phyloP scores from a whole-genome alignment of 1,140 invertebrate genomes.

The Drosophila pseudoobscura region DNA sequence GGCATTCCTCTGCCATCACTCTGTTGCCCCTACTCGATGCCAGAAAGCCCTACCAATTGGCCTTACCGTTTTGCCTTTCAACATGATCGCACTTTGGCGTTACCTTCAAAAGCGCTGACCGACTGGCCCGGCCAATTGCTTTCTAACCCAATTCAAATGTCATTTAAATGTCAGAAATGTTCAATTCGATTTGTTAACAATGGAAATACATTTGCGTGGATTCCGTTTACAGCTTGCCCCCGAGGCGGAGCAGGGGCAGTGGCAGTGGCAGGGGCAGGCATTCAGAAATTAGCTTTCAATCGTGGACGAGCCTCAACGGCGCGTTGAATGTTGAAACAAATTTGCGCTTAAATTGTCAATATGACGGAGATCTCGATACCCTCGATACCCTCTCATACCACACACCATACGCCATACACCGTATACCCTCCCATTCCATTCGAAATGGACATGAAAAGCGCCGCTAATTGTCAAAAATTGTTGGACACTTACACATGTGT shows the following conservation, averaged over 20 bases:
- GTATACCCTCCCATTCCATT: background rate
- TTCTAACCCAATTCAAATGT: constrained; percentile 69
- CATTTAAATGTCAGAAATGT: constrained; percentile 75
- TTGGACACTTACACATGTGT: constrained; percentile 50
- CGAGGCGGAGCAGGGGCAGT: constrained; percentile 17
- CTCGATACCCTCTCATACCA: background rate
- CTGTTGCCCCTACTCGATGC: background rate
- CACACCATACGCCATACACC: background rate
- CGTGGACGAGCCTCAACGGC: constrained; percentile 20
- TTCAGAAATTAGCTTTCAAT: constrained; percentile 44
- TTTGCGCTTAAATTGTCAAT: constrained; percentile 80
- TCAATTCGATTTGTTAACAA: constrained; percentile 59
- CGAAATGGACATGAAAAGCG: constrained; percentile 70
- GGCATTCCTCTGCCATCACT: no score
- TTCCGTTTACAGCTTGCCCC: background rate
- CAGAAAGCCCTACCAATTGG: constrained; percentile 6
- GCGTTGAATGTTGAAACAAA: constrained; percentile 73
- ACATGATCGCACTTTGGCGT: constrained; percentile 35
- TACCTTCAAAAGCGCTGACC: constrained; percentile 18
- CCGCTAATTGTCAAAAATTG: constrained; percentile 82
- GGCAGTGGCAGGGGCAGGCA: constrained; percentile 4
- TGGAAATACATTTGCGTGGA: constrained; percentile 71
- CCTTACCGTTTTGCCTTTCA: constrained; percentile 36
- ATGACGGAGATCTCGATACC: constrained; percentile 58
- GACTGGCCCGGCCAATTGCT: constrained; percentile 26